Percentiles rank a stretch among this genome's conserved stretches.
Conservation (phyloP, 2,113 vertebrate species). For the Mastomys natalensis region DNA sequence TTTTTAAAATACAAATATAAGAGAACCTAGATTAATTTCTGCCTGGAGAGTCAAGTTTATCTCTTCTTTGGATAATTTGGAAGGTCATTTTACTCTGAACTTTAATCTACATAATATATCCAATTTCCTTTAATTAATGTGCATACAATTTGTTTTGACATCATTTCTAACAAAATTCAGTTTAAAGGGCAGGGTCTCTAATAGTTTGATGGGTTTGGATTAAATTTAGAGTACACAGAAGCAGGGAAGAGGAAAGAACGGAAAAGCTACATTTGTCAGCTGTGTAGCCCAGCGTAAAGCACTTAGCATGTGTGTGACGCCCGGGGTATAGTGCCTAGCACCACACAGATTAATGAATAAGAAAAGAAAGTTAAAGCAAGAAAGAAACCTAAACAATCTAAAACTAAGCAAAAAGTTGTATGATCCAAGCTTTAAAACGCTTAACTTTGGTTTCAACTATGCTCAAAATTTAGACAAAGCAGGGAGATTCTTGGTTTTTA, state of each 20-base stretch:
- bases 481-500: no score
- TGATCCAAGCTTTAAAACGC: not conserved
- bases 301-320: no score
- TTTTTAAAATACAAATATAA: not conserved
- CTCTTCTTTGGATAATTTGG: conserved; percentile 11
- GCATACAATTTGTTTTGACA: not conserved
- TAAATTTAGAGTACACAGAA: not conserved
- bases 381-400: conserved; percentile 13
- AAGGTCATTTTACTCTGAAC: conserved; percentile 34
- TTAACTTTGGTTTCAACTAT: conserved; percentile 22
- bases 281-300: not conserved
- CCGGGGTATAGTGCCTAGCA: not conserved
- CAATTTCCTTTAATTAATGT: conserved; percentile 32
- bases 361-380: not conserved
- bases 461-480: not conserved
- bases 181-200: not conserved
- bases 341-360: not conserved
- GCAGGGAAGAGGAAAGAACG: not conserved
- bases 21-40: not conserved
- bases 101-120: not conserved
- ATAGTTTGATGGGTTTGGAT: not conserved
- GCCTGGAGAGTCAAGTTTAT: not conserved
- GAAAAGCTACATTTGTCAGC: rapidly evolving
- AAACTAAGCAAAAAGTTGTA: not conserved
- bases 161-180: not conserved